A percentile compares a stretch with the other conserved stretches of the same genome.
These are phyloP conservation scores for Siphamia tubifer DNA, from an alignment of 2,113 vertebrate genomes.

Conservation along the genomic window DNA sequence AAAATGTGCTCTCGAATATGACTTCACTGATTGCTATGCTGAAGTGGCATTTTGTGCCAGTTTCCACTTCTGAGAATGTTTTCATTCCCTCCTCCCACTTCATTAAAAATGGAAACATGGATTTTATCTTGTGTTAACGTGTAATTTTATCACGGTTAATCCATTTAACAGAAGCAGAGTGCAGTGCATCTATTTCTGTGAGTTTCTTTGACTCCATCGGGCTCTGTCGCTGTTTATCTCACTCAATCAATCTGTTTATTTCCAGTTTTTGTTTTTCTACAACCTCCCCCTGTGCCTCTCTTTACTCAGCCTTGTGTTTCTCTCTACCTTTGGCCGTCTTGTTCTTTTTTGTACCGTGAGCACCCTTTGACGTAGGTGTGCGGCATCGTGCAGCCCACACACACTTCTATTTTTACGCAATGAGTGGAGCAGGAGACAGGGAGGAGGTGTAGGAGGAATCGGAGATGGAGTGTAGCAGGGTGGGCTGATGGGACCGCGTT, in stretches of 20 bases:
- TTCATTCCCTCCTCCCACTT: background rate
- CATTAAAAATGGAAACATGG: slow-evolving; percentile 30
- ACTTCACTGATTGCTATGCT: background rate
- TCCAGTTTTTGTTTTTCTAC: too few species aligned
- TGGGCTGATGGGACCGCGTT: background rate
- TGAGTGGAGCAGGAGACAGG: slow-evolving; percentile 16
- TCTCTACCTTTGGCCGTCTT: background rate
- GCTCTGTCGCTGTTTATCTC: slow-evolving; percentile 20
- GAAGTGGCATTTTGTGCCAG: background rate
- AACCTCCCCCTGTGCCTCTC: too few species aligned
- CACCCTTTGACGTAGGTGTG: slow-evolving; percentile 68
- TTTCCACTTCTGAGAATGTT: slow-evolving; percentile 27
- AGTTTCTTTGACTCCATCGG: background rate
- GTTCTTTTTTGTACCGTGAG: slow-evolving; percentile 36
- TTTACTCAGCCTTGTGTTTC: background rate
- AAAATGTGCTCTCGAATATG: background rate
- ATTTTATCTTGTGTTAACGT: slow-evolving; percentile 20
- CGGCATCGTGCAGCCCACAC: slow-evolving; percentile 58
- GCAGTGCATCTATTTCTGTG: background rate
- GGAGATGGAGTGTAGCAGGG: slow-evolving; percentile 8
- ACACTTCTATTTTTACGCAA: slow-evolving; percentile 75
- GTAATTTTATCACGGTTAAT: slow-evolving; percentile 16
- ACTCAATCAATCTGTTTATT: background rate
- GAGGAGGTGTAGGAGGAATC: slow-evolving; percentile 11
- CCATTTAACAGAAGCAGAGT: background rate